phyloP scores from a whole-genome alignment of 2,113 vertebrate genomes.

The Carassius auratus region DNA sequence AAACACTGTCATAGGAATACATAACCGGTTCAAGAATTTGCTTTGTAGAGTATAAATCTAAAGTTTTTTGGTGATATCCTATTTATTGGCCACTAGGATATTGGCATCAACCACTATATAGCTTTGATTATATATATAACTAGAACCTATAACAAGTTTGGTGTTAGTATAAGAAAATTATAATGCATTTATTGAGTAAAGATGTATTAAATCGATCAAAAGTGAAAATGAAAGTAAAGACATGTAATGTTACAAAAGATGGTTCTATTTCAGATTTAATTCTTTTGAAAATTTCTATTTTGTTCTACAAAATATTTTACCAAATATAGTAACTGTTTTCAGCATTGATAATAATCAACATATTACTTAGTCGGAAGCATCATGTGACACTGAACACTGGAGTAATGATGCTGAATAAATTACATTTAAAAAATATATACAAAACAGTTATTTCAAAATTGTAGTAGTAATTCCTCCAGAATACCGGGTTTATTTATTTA shows the following conservation, averaged over 20 bases:
- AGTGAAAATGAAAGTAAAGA: not conserved
- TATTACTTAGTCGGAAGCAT: no score
- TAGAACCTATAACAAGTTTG: not conserved
- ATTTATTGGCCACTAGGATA: not conserved
- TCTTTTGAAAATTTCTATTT: not conserved
- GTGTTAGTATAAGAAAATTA: not conserved
- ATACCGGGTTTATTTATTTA: no score
- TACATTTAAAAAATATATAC: no score
- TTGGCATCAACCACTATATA: not conserved
- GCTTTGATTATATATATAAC: not conserved
- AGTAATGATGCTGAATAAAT: no score
- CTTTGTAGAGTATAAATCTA: not conserved
- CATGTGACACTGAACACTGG: no score
- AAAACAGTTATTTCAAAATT: not conserved
- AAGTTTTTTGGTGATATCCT: not conserved
- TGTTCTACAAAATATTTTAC: not conserved
- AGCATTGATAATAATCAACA: no score
- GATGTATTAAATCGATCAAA: not conserved
- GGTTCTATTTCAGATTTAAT: no score
- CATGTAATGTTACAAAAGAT: not conserved
- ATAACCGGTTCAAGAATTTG: not conserved
- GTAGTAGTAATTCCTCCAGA: not conserved
- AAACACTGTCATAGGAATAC: no score
- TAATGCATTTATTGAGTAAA: not conserved
- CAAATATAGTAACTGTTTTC: no score